Evolutionary conservation across 1,140 invertebrate species (phyloP), one percentile per base, ranked within the genome.

Genomic region (Drosophila sturtevanti): DNA sequence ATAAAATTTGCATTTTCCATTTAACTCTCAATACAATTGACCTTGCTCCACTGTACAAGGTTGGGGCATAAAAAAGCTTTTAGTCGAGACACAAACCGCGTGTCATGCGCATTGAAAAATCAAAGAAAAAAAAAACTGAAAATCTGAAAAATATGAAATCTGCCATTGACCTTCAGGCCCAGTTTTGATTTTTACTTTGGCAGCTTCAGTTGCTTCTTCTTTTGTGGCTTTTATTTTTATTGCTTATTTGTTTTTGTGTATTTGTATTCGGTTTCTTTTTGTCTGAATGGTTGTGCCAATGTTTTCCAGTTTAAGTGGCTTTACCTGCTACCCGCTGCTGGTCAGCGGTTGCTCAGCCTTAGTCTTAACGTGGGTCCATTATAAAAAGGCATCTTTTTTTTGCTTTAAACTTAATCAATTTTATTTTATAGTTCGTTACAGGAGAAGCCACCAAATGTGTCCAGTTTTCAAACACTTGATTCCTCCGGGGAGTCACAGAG

Each of bases 251-350:
- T 6, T 31, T 31, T 31, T 31, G 27, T 1, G 5, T 52, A 55
- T 79, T 63, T 54, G 65, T 84, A 79, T 84, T 84, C 62, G 67
- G 18, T 78, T 89, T 84, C 81, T 68, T 7, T 31, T 67, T 63
- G 51, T 60, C 34, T 41, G 69, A 63, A 89, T 89, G 77, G 85
- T 89, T 55, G 65, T 89, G 16, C 70, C 81, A 21, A 91, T 91
- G 90, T 90, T 84, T 65, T 91, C 89, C 67, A 73, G 89, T 63
- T 75, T 91, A 51, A 90, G 90, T 80, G 85, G 90, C 64, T 91
- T 91, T 58, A 91, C 90, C 70, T 91, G 90, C 77, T 91, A 90
- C 59, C 90, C 90, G 18, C 72, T 91, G 89, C 78, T 91, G 79
- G 85, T 91, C 72, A 91, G 90, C 65, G 90, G 90, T 55, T 91